Evolutionary conservation across 1,140 invertebrate species (phyloP), one percentile per base, ranked within the genome.

Genomic region (Muscidifurax raptorellus): DNA sequence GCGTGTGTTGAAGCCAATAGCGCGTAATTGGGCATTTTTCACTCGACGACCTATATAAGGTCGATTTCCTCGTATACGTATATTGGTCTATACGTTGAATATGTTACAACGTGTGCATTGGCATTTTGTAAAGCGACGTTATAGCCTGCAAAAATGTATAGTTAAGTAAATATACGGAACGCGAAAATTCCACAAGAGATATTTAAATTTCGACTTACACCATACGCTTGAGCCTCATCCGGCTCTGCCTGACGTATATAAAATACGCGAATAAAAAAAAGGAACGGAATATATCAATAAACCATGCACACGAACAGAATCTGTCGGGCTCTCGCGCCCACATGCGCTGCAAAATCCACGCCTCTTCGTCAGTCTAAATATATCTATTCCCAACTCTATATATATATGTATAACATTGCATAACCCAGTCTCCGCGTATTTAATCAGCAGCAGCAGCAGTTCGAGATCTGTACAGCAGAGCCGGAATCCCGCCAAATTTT

Each of bases 401-500:
- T 18, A 76, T 59, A 83, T 59, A 78, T 27, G 22, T 18, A 76
- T 59, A 69, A 36, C 82, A 69, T 77, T 77, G 76, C 81, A 30
- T n/a, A 13, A 13, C 72, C 30, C 71, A 27, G 22, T 12, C 1
- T 5, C 69, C 15, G 28, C 71, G 71, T 28, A 78, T 83, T 83
- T 83, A 83, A 83, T 83, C 72, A 44, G 22, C 27, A 28, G 66
- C 27, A 28, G 66, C 18, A 32, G 27, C 67, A 28, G 36, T 40
- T n/a, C 52, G 13, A 32, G 59, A 76, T 64, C 80, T 32, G 36
- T 28, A 10, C 10, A 40, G 36, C 12, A 32, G 71, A 75, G 80
- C 52, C 80, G 80, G 80, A 75, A 75, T 82, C 71, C 80, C 28
- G 44, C 74, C 13, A 18, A 27, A 83, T 71, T 83, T 83, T 72